These are phyloP conservation scores for Channa maculata DNA, from an alignment of 2,113 vertebrate genomes.

Conservation along the genomic window DNA sequence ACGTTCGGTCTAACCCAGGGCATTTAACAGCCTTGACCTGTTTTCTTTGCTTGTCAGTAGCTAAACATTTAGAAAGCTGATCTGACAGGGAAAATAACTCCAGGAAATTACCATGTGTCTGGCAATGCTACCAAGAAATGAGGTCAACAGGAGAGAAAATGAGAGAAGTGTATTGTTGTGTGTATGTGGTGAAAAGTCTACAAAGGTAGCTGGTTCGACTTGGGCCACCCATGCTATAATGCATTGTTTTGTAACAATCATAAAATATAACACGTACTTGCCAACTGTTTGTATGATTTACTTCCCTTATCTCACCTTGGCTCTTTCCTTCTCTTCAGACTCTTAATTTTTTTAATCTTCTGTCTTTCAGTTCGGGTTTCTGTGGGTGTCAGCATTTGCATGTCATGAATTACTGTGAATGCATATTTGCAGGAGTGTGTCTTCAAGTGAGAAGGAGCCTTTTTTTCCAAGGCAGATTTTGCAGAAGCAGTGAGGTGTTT, in stretches of 20 bases:
- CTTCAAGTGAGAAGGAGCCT: background rate
- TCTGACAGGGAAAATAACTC: constrained; percentile 48
- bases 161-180: background rate
- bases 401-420: constrained; percentile 6
- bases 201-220: constrained; percentile 7
- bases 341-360: background rate
- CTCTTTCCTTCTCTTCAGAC: background rate
- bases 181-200: background rate
- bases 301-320: background rate
- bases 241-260: constrained; percentile 19
- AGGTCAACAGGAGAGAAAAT: constrained; percentile 34
- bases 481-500: constrained; percentile 25
- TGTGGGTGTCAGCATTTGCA: constrained; percentile 8
- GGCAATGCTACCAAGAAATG: constrained; percentile 58
- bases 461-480: constrained; percentile 18
- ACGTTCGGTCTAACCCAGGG: background rate
- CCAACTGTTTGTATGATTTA: constrained; percentile 1
- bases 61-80: constrained; percentile 32
- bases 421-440: constrained; percentile 7
- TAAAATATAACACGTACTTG: constrained; percentile 3
- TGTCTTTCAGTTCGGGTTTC: constrained; percentile 1
- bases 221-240: constrained; percentile 7
- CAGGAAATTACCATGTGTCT: constrained; percentile 67
- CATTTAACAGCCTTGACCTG: background rate
- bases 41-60: constrained; percentile 45